Conservation (phyloP, 2,113 vertebrate species). For the Trichechus manatus region DNA sequence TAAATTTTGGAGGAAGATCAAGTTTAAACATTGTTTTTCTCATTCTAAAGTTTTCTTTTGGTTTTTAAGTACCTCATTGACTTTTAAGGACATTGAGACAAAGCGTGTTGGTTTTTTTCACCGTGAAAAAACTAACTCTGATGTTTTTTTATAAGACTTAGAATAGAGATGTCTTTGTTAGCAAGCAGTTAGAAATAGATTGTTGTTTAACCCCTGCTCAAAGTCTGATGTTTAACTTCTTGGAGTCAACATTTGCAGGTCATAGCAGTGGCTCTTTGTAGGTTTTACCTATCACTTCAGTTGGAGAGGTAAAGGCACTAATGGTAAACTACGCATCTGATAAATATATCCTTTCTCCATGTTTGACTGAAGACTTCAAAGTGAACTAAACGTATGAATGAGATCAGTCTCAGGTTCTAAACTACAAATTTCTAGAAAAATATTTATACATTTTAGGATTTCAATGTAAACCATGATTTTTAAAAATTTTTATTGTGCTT, state of each 20-base stretch:
- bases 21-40: constrained; percentile 32
- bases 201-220: neutral
- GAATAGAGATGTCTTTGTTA: neutral
- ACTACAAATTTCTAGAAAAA: constrained; percentile 41
- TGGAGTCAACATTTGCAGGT: constrained; percentile 51
- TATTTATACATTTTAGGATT: neutral
- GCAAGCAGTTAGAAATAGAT: constrained; percentile 12
- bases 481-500: neutral
- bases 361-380: constrained; percentile 32
- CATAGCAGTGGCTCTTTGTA: neutral
- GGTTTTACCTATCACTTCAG: neutral
- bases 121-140: neutral
- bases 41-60: constrained; percentile 43
- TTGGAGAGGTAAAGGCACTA: constrained; percentile 39
- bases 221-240: constrained; percentile 48
- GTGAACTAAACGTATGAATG: constrained; percentile 38
- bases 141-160: neutral
- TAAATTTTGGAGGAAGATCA: neutral
- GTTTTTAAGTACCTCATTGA: neutral
- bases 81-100: neutral
- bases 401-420: constrained; percentile 37
- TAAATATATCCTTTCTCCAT: neutral
- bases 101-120: neutral
- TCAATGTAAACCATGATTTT: neutral
- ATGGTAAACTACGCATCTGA: neutral